Percentiles rank a stretch among this genome's conserved stretches.
phyloP scores from a whole-genome alignment of 2,888 invertebrate species.

The Nemapogon koenigi region DNA sequence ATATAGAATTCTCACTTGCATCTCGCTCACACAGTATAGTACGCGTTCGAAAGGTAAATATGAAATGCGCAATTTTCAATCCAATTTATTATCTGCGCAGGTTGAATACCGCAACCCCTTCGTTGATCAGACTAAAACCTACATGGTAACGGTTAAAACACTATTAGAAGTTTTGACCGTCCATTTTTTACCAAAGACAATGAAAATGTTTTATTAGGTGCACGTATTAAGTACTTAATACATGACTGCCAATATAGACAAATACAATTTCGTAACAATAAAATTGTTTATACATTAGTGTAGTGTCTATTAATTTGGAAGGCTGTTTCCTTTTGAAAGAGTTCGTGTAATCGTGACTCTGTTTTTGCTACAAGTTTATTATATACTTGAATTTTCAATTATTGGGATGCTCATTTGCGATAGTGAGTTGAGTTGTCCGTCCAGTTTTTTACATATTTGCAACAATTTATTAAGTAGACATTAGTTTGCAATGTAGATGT shows the following conservation, averaged over 20 bases:
- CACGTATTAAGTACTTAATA: neutral
- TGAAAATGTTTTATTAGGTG: neutral
- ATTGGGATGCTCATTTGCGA: constrained; percentile 60
- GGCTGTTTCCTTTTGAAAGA: constrained; percentile 2
- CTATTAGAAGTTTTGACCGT: no score
- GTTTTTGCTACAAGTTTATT: neutral
- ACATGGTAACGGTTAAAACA: no score
- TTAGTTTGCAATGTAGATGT: neutral
- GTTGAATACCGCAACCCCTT: no score
- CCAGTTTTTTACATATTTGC: constrained; percentile 60
- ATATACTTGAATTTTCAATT: constrained; percentile 24
- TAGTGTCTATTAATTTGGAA: neutral
- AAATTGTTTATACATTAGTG: neutral
- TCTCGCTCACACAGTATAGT: no score
- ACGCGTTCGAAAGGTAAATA: no score
- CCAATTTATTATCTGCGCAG: no score
- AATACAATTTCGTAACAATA: constrained; percentile 1
- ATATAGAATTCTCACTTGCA: no score
- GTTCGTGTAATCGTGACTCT: neutral
- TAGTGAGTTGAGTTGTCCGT: constrained; percentile 64
- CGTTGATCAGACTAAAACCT: no score
- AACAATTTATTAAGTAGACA: constrained; percentile 23
- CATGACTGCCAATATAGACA: constrained; percentile 2
- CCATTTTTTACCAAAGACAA: no score
- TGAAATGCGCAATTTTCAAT: no score